A percentile compares a stretch with the other conserved stretches of the same genome.
These are phyloP conservation scores for Forbesichthys agassizii DNA, from an alignment of 2,113 vertebrate species.

Conservation along the genomic window DNA sequence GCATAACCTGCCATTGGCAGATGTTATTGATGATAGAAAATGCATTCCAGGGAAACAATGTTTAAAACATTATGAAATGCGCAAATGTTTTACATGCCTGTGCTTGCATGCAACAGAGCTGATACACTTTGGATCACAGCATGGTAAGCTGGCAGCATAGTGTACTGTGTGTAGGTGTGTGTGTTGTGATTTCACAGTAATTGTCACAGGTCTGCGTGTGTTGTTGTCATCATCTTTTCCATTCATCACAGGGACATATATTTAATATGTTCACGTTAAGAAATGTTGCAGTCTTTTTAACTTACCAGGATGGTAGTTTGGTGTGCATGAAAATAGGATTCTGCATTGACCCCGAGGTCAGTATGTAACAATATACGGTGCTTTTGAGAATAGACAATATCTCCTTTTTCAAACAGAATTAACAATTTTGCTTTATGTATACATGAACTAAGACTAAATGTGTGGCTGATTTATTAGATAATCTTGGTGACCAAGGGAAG, in stretches of 20 bases:
- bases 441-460: background rate
- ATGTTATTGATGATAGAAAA: slow-evolving; percentile 50
- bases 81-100: slow-evolving; percentile 15
- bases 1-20: slow-evolving; percentile 58
- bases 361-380: too few relatives aligned
- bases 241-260: background rate
- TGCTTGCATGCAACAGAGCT: slow-evolving; percentile 23
- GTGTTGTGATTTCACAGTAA: slow-evolving; percentile 18
- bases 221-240: background rate
- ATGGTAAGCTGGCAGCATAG: background rate
- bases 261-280: background rate
- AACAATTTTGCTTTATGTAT: background rate
- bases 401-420: too few relatives aligned
- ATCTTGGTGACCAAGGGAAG: slow-evolving; percentile 37
- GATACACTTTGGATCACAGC: slow-evolving; percentile 32
- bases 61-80: background rate
- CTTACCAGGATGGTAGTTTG: background rate
- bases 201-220: background rate
- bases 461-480: slow-evolving; percentile 44
- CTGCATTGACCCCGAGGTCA: too few relatives aligned
- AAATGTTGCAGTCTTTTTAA: background rate
- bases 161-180: background rate
- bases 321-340: background rate
- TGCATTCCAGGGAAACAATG: slow-evolving; percentile 9
- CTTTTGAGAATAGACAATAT: too few relatives aligned